These are phyloP conservation scores for Agrenia bidenticulata DNA, from an alignment of 2,888 invertebrate genomes.

Conservation along the genomic window DNA sequence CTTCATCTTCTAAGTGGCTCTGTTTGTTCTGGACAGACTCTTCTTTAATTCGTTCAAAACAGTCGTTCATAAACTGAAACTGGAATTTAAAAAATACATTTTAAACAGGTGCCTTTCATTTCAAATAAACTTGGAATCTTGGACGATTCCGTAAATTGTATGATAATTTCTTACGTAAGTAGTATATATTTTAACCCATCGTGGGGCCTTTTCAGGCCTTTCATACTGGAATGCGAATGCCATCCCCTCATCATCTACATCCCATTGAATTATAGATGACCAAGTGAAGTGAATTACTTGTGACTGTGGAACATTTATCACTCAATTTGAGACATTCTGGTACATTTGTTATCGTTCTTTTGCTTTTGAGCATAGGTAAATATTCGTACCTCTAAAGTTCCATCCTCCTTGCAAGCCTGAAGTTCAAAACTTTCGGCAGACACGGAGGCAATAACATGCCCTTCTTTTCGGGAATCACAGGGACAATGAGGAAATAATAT, in stretches of 20 bases:
- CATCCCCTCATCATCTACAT: conserved; percentile 84
- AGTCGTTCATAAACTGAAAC: conserved; percentile 88
- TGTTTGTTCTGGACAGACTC: conserved; percentile 64
- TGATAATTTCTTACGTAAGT: conserved; percentile 88
- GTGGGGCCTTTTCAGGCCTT: conserved; percentile 73
- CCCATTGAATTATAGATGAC: conserved; percentile 75
- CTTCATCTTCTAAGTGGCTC: conserved; percentile 16
- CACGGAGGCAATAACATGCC: conserved; percentile 76
- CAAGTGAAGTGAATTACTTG: conserved; percentile 81
- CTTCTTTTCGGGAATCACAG: conserved; percentile 85
- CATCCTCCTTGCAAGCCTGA: conserved; percentile 81
- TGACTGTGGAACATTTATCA: too few relatives aligned
- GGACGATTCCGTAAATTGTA: conserved; percentile 16
- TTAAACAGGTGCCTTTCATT: neutral
- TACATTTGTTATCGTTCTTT: too few relatives aligned
- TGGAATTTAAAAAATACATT: conserved; percentile 57
- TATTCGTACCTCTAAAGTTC: conserved; percentile 66
- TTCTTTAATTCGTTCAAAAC: conserved; percentile 92
- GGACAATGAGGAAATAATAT: conserved; percentile 92
- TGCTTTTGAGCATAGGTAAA: too few relatives aligned
- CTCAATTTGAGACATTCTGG: too few relatives aligned
- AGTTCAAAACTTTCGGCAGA: conserved; percentile 69
- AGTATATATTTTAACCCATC: conserved; percentile 84
- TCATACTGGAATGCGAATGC: conserved; percentile 86
- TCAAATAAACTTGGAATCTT: conserved; percentile 1